Percentiles rank a stretch among this genome's conserved stretches.
Evolutionary conservation across 2,888 invertebrate genomes (phyloP).

Genomic region (Dastarcus helophoroides): DNA sequence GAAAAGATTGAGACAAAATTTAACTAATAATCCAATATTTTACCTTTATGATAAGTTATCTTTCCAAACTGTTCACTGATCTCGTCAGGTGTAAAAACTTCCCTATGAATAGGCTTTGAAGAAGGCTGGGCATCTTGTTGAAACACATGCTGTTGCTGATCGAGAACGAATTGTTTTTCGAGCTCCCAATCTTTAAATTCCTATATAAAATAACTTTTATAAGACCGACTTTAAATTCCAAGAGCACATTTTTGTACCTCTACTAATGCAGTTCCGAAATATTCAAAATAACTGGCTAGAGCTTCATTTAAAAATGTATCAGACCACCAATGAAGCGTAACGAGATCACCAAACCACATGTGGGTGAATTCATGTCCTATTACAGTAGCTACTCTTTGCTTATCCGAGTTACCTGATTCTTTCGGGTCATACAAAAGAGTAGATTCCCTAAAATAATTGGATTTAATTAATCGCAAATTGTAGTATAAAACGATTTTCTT

Average conservation of each 20-base stretch:
- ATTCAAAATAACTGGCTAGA: constrained; percentile 64
- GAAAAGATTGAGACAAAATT: constrained; percentile 1
- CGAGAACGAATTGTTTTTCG: constrained; percentile 53
- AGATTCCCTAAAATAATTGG: constrained; percentile 42
- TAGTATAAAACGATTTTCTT: too few relatives aligned
- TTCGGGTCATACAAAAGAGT: constrained; percentile 40
- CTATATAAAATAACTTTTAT: constrained; percentile 8
- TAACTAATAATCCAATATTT: constrained; percentile 1
- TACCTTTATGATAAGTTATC: constrained; percentile 53
- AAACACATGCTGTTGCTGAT: constrained; percentile 47
- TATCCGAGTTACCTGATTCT: constrained; percentile 44
- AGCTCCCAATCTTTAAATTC: constrained; percentile 41
- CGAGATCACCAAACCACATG: constrained; percentile 72
- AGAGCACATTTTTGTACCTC: too few relatives aligned
- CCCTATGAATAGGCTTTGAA: constrained; percentile 44
- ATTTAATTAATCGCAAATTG: constrained; percentile 1
- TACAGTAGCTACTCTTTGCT: constrained; percentile 53
- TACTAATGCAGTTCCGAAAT: constrained; percentile 32
- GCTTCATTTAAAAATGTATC: constrained; percentile 65
- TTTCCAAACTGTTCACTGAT: constrained; percentile 45
- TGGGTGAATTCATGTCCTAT: constrained; percentile 71
- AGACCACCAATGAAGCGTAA: constrained; percentile 67
- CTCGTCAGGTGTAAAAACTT: constrained; percentile 39
- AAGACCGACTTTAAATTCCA: not conserved
- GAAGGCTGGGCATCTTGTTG: constrained; percentile 10